Percentiles rank a stretch among this genome's conserved stretches.
Evolutionary conservation across 2,888 invertebrate genomes (phyloP).

Genomic region (Acrobeloides nanus): DNA sequence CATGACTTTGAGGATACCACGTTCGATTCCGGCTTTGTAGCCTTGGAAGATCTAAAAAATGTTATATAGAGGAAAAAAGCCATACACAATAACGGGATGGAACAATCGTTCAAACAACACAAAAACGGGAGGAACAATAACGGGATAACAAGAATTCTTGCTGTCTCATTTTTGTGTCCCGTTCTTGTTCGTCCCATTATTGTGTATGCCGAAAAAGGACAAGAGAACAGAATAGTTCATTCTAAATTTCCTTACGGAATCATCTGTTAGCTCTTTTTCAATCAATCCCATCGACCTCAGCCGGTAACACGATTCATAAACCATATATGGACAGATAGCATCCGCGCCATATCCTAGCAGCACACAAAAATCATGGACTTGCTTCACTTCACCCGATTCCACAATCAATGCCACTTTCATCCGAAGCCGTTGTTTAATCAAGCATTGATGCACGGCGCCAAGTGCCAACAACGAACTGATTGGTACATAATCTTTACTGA

Average conservation of each 20-base stretch:
- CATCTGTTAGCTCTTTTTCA: conserved; percentile 63
- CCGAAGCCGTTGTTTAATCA: conserved; percentile 85
- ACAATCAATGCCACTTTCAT: conserved; percentile 85
- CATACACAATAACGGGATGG: neutral
- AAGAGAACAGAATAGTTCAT: neutral
- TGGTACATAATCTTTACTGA: conserved; percentile 54
- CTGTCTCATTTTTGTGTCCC: no score
- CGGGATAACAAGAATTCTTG: neutral
- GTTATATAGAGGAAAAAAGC: neutral
- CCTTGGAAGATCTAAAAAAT: conserved; percentile 58
- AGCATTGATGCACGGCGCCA: conserved; percentile 87
- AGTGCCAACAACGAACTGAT: conserved; percentile 72
- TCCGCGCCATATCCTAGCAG: conserved; percentile 89
- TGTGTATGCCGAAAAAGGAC: neutral
- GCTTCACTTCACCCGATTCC: conserved; percentile 91
- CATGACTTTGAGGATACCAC: conserved; percentile 87
- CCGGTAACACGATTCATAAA: conserved; percentile 81
- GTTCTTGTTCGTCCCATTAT: no score
- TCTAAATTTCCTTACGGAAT: conserved; percentile 38
- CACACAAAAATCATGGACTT: conserved; percentile 83
- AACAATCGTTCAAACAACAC: neutral
- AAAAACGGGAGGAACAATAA: conserved; percentile 1
- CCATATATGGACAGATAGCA: conserved; percentile 78
- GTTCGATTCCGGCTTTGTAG: conserved; percentile 81
- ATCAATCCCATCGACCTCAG: conserved; percentile 78